Percentiles rank a stretch among this genome's conserved stretches.
These are phyloP conservation scores for Phenacoccus solenopsis DNA, from an alignment of 1,140 invertebrate species.

Conservation along the genomic window DNA sequence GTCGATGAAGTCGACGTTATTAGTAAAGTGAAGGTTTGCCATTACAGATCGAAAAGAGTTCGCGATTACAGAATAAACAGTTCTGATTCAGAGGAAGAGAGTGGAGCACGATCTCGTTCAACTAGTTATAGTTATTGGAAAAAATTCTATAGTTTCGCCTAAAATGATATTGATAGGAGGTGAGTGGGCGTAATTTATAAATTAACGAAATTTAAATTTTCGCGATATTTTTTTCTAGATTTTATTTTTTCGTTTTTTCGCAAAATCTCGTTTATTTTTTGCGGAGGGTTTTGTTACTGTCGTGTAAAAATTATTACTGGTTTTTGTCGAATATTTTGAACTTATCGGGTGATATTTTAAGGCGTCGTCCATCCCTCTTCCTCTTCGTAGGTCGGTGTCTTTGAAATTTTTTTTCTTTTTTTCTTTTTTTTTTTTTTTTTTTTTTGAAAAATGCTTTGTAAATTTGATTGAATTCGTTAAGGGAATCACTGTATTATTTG, in stretches of 20 bases:
- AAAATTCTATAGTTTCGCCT: conserved; percentile 11
- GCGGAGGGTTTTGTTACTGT: too few species aligned
- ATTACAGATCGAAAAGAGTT: not conserved
- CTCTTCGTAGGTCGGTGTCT: not conserved
- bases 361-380: not conserved
- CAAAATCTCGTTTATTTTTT: too few species aligned
- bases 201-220: not conserved
- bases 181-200: not conserved
- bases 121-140: conserved; percentile 10
- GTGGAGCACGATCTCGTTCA: not conserved
- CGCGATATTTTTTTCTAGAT: too few species aligned
- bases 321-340: too few species aligned
- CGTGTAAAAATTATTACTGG: too few species aligned
- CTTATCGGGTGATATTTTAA: too few species aligned
- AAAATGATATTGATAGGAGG: not conserved
- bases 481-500: too few species aligned
- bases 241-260: too few species aligned
- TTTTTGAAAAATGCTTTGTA: too few species aligned
- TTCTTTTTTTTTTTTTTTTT: too few species aligned
- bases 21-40: not conserved
- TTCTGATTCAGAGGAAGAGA: not conserved
- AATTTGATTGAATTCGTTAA: too few species aligned
- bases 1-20: not conserved
- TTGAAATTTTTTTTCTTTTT: too few species aligned
- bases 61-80: not conserved